phyloP scores from a whole-genome alignment of 1,140 invertebrate genomes.

The Lepidurus arcticus region DNA sequence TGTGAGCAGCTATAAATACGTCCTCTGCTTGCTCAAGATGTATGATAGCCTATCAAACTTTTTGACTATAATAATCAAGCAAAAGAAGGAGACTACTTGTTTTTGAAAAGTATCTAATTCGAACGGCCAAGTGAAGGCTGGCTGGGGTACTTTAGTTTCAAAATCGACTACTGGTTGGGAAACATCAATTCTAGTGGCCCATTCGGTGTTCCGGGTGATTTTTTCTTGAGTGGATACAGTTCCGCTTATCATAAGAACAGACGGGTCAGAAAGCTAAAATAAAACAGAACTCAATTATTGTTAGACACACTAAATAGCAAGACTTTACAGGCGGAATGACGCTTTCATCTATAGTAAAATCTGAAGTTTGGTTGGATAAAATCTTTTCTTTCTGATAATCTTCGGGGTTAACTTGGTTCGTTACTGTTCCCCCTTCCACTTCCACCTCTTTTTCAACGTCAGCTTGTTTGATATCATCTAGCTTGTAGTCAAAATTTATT shows the following conservation, averaged over 20 bases:
- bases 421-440: constrained; percentile 26
- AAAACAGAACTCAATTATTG: neutral
- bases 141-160: constrained; percentile 70
- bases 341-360: neutral
- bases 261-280: neutral
- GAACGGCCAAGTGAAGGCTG: constrained; percentile 83
- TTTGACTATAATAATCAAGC: constrained; percentile 21
- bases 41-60: constrained; percentile 68
- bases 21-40: constrained; percentile 88
- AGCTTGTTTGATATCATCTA: neutral
- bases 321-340: constrained; percentile 13
- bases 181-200: constrained; percentile 81
- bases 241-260: constrained; percentile 36
- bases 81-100: constrained; percentile 49
- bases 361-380: constrained; percentile 9
- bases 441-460: constrained; percentile 24
- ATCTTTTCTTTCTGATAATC: neutral
- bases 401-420: constrained; percentile 40
- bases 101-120: constrained; percentile 97
- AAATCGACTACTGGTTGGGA: constrained; percentile 73
- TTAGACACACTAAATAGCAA: neutral
- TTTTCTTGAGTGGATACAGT: constrained; percentile 32
- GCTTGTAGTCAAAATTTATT: constrained; percentile 42
- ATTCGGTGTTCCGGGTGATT: constrained; percentile 54
- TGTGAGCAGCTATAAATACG: constrained; percentile 98